Evolutionary conservation across 1,140 invertebrate species (phyloP).

Genomic region (Artemia franciscana): DNA sequence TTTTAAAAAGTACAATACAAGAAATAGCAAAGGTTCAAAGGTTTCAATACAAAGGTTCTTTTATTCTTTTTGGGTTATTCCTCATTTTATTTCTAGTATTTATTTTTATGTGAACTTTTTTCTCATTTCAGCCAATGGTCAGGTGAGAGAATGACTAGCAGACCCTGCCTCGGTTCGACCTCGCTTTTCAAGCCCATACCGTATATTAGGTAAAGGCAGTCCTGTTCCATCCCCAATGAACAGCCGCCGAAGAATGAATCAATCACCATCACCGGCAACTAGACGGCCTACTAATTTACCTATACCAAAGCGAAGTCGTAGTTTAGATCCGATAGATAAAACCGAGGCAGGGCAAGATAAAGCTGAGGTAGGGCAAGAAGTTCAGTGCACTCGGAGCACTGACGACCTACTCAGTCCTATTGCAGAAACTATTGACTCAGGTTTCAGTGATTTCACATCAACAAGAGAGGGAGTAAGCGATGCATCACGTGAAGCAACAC

Average conservation of each 20-base stretch:
- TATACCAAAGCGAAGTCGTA: not conserved
- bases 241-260: not conserved
- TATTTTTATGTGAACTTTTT: not conserved
- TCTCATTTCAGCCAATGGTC: not conserved
- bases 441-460: not conserved
- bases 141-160: not conserved
- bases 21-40: no score
- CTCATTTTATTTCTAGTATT: no score
- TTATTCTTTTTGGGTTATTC: no score
- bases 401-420: not conserved
- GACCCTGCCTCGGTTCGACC: not conserved
- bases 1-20: no score
- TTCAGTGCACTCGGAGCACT: not conserved
- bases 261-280: not conserved
- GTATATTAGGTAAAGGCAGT: not conserved
- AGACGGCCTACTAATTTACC: not conserved
- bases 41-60: no score
- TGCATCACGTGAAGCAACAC: not conserved
- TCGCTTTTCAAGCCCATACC: not conserved
- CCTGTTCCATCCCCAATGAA: slow-evolving; percentile 5
- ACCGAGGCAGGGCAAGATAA: not conserved
- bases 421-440: not conserved
- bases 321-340: not conserved
- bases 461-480: not conserved
- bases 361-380: not conserved